A percentile compares a stretch with the other conserved stretches of the same genome.
These are phyloP conservation scores for Nymphicus hollandicus DNA, from an alignment of 2,113 vertebrate species.

Conservation along the genomic window DNA sequence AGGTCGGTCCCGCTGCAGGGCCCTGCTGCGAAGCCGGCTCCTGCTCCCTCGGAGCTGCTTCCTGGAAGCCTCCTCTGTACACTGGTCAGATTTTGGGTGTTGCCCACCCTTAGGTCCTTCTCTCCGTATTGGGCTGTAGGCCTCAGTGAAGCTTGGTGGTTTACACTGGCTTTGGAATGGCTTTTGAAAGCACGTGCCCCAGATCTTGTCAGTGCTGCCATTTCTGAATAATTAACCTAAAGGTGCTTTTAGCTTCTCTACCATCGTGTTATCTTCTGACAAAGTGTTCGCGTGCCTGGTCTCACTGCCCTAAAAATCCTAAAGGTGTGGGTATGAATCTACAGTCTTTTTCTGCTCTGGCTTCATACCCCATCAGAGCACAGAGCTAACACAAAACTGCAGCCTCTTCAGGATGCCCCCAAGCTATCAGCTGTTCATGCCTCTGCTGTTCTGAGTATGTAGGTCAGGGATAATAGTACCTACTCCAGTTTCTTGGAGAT, in stretches of 20 bases:
- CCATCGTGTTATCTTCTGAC: neutral
- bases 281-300: neutral
- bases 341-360: fast-evolving
- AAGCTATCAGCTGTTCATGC: neutral
- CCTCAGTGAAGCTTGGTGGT: fast-evolving
- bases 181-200: neutral
- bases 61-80: no score
- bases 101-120: fast-evolving
- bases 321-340: neutral
- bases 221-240: neutral
- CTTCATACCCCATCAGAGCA: neutral
- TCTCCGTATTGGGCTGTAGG: neutral
- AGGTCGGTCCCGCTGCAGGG: neutral
- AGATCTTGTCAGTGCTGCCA: fast-evolving
- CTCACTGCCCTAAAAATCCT: neutral
- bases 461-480: neutral
- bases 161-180: neutral
- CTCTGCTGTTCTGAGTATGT: fast-evolving
- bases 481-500: neutral
- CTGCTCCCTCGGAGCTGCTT: no score
- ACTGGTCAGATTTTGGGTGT: neutral
- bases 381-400: fast-evolving
- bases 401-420: neutral
- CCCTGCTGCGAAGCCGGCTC: neutral
- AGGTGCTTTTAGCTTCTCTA: neutral